Evolutionary conservation across 2,113 vertebrate species (phyloP), one percentile per base, ranked within the genome.

Genomic region (Melanerpes formicivorus): DNA sequence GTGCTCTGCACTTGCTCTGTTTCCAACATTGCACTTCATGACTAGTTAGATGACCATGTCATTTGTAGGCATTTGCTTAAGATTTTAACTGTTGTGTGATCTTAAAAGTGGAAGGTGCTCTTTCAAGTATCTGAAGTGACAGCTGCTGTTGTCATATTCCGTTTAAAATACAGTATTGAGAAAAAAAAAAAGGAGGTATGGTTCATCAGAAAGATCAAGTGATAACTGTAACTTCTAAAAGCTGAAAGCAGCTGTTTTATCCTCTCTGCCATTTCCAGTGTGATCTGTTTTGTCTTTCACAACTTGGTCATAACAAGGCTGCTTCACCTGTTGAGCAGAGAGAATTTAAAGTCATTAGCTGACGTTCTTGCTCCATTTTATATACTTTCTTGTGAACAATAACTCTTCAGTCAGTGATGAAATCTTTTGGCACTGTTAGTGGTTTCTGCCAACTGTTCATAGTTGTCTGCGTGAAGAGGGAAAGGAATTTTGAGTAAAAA

Each of bases 121-220:
- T 86, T 83, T 44, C 32, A 71, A 87, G 18, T 67, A 54, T 84
- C 90, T 85, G 64, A 89, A 86, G 48, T 87, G 72, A 79, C 88
- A 96, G 78, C 84, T 90, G 65, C 87, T 82, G 62, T 72, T 88
- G 79, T 90, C 67, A 62, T 74, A 8, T 9, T 67, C 63, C 66
- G 60, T 86, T 95, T 92, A 81, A 92, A 78, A 74, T 76, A 32
- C 1, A 37, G 72, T 80, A 55, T 42, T 81, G 85, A 93, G 80
- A 40, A 40, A 32, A 88, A 82, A 82, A 90, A 84, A 78, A 90
- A 87, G 64, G 37, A 84, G 58, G 66, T 91, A 76, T 52, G 50
- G 50, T 30, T 88, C 83, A 14, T 94, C 65, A 88, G 74, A 93
- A 64, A 58, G 46, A 81, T 90, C 40, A 93, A 64, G n/a, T 69